Percentiles rank a stretch among this genome's conserved stretches.
Conservation (phyloP, 64 coral and sea anemone genomes). For the Actinia equina region DNA sequence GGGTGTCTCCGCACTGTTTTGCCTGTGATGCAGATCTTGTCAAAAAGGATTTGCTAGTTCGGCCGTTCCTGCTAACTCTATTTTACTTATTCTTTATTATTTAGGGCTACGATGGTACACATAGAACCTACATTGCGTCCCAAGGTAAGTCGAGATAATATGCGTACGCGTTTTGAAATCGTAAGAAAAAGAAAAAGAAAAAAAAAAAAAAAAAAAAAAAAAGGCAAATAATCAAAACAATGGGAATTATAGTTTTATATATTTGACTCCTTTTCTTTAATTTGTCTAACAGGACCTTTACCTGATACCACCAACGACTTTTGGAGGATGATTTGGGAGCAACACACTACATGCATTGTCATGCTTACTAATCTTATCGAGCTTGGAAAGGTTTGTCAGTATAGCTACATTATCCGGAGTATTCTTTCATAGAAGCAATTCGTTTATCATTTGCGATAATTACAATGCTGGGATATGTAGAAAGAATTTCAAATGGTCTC, state of each 20-base stretch:
- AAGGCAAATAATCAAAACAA: too few species aligned
- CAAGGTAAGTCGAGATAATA: constrained; percentile 8
- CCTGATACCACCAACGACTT: constrained; percentile 22
- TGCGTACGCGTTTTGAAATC: not conserved
- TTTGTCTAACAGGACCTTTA: constrained; percentile 12
- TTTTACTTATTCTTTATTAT: not conserved
- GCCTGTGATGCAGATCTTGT: too few species aligned
- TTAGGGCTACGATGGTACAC: constrained; percentile 42
- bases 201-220: too few species aligned
- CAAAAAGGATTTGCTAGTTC: not conserved
- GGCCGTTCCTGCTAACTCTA: not conserved
- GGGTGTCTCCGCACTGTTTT: too few species aligned
- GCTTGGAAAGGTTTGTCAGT: constrained; percentile 27
- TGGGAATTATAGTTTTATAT: too few species aligned
- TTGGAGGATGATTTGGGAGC: constrained; percentile 65
- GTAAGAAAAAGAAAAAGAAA: too few species aligned
- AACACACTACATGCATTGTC: constrained; percentile 24
- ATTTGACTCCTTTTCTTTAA: not conserved
- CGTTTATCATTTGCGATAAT: too few species aligned
- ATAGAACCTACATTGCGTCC: constrained; percentile 32
- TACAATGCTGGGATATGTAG: too few species aligned
- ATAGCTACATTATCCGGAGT: not conserved
- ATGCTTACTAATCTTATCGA: constrained; percentile 66
- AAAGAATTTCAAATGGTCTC: too few species aligned
- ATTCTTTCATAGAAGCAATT: too few species aligned